Conservation (phyloP, 2,888 invertebrate genomes). For the Diarsia rubi region DNA sequence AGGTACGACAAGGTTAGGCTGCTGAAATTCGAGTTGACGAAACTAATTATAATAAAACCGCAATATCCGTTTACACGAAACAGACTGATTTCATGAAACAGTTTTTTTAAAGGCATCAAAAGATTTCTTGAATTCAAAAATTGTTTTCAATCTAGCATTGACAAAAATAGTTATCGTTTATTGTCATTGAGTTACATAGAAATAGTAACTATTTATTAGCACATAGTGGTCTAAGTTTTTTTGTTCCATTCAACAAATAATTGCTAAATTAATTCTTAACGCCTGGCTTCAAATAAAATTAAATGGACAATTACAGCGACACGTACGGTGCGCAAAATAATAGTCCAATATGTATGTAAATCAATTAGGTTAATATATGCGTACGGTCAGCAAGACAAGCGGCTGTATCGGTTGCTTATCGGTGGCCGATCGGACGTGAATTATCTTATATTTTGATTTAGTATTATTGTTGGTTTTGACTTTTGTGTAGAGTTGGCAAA, state of each 20-base stretch:
- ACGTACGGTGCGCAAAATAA: conserved; percentile 60
- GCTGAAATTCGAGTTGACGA: too few species aligned
- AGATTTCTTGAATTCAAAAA: too few species aligned
- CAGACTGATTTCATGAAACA: too few species aligned
- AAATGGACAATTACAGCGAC: conserved; percentile 55
- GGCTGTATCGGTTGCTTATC: conserved; percentile 47
- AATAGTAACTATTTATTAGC: neutral
- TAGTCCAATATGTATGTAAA: conserved; percentile 58
- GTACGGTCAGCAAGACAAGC: conserved; percentile 55
- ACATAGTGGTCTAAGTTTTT: neutral
- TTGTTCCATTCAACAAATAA: neutral
- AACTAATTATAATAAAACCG: too few species aligned
- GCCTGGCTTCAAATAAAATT: conserved; percentile 35
- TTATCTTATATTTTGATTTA: conserved; percentile 63
- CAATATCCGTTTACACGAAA: too few species aligned
- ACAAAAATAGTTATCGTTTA: too few species aligned
- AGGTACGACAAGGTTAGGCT: too few species aligned
- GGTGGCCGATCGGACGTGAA: conserved; percentile 39
- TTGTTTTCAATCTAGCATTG: too few species aligned
- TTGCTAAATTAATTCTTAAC: conserved; percentile 17
- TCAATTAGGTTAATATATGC: conserved; percentile 66
- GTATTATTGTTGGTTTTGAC: conserved; percentile 56
- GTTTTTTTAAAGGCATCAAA: too few species aligned
- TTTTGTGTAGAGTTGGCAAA: conserved; percentile 53
- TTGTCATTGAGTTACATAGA: neutral